Evolutionary conservation across 2,113 vertebrate species (phyloP).

Genomic region (Hymenochirus boettgeri): DNA sequence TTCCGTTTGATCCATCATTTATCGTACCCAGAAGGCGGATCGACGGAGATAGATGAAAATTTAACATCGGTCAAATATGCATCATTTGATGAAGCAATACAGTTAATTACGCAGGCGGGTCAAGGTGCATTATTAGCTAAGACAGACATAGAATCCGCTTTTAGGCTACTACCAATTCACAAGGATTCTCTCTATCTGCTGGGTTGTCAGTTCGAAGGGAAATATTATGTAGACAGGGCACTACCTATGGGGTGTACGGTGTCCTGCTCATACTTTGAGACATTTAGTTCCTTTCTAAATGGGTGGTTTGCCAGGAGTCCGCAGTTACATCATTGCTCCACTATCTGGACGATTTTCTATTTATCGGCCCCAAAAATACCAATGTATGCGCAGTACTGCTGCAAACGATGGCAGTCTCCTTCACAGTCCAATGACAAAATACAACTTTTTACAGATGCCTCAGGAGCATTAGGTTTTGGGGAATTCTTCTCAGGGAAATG

Average conservation of each 20-base stretch:
- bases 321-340: not conserved
- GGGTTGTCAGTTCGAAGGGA: not conserved
- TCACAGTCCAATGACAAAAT: too few species aligned
- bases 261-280: not conserved
- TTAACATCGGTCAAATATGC: not conserved
- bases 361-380: not conserved
- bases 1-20: not conserved
- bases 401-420: not conserved
- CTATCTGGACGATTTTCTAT: not conserved
- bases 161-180: not conserved
- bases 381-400: not conserved
- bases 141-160: not conserved
- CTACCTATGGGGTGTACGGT: not conserved
- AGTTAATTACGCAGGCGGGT: not conserved
- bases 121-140: not conserved
- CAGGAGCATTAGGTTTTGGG: too few species aligned
- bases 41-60: not conserved
- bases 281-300: not conserved
- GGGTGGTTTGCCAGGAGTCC: not conserved
- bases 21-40: not conserved
- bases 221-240: not conserved
- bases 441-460: too few species aligned
- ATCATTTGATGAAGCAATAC: not conserved
- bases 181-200: not conserved
- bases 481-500: too few species aligned